Percentiles rank a stretch among this genome's conserved stretches.
These are phyloP conservation scores for Sipunculus nudus DNA, from an alignment of 2,888 invertebrate species.

Conservation along the genomic window DNA sequence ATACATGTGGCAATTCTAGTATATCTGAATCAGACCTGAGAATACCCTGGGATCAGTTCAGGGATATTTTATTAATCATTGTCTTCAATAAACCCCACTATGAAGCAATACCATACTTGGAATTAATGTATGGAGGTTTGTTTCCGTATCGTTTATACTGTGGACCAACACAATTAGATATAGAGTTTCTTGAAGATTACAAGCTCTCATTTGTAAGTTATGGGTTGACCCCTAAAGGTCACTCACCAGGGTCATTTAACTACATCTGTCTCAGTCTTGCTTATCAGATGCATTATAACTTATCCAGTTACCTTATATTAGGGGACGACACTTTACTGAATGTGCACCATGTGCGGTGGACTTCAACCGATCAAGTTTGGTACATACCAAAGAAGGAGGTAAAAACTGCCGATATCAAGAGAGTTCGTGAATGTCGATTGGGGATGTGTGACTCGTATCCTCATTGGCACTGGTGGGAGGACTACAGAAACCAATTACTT, in stretches of 20 bases:
- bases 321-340: slow-evolving; percentile 37
- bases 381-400: slow-evolving; percentile 24
- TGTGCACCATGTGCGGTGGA: slow-evolving; percentile 5
- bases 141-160: slow-evolving; percentile 40
- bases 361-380: slow-evolving; percentile 21
- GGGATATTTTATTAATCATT: slow-evolving; percentile 29
- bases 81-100: slow-evolving; percentile 35
- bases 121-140: slow-evolving; percentile 34
- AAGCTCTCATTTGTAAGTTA: slow-evolving; percentile 29
- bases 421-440: slow-evolving; percentile 31
- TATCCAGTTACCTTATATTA: slow-evolving; percentile 30
- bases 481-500: slow-evolving; percentile 23
- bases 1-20: too few species aligned
- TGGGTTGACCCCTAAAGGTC: slow-evolving; percentile 16
- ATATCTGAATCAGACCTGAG: too few species aligned
- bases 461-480: slow-evolving; percentile 38
- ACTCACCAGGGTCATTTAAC: slow-evolving; percentile 32
- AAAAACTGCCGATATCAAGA: slow-evolving; percentile 28
- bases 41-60: slow-evolving; percentile 25
- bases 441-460: slow-evolving; percentile 34
- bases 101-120: slow-evolving; percentile 35
- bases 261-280: slow-evolving; percentile 33
- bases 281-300: slow-evolving; percentile 20
- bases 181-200: slow-evolving; percentile 8
- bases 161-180: slow-evolving; percentile 28